Evolutionary conservation across 2,888 invertebrate species (phyloP), one percentile per base, ranked within the genome.

Genomic region (Meta bourneti): DNA sequence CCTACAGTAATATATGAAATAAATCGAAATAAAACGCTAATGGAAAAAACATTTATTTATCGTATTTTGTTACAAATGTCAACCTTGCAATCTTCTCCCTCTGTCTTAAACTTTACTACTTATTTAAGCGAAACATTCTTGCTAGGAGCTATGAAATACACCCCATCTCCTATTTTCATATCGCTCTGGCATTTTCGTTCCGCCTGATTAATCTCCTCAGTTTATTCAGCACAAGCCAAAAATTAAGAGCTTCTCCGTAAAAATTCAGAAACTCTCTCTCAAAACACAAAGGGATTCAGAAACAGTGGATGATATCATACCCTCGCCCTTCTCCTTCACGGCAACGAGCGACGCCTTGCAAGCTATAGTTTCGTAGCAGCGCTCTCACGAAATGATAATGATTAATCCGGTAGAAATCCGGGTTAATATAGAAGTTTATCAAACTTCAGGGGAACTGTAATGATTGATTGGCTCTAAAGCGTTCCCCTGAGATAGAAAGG

Each of bases 401-500:
- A 81, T 81, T 81, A 81, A 70, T 70, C 81, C 69, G n/a, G n/a
- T 61, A 7, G 81, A 70, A 81, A 81, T 81, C 81, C 70, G 4
- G 81, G 81, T 81, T 81, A 19, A 70, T 81, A 81, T 49, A 81
- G 70, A 81, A 81, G 70, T 81, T 81, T 81, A 81, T 81, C 61
- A 81, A 81, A 81, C 81, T 81, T 81, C 81, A 9, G 49, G 34
- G 49, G 70, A 16, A 70, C 69, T 48, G 8, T 70, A 69, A 81
- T 70, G 81, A 81, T 81, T 81, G 81, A 81, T 81, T 70, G 70
- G 70, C 70, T 70, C 70, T 81, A 70, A 81, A 81, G 20, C 48
- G 69, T 16, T 70, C 48, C n/a, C 61, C 70, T 0, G 81, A 48
- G 49, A 70, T 70, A 48, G 13, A 48, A 48, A 48, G 52, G 48